Base-by-base conservation (phyloP, 2,113 vertebrate species). In the Athene cunicularia region DNA sequence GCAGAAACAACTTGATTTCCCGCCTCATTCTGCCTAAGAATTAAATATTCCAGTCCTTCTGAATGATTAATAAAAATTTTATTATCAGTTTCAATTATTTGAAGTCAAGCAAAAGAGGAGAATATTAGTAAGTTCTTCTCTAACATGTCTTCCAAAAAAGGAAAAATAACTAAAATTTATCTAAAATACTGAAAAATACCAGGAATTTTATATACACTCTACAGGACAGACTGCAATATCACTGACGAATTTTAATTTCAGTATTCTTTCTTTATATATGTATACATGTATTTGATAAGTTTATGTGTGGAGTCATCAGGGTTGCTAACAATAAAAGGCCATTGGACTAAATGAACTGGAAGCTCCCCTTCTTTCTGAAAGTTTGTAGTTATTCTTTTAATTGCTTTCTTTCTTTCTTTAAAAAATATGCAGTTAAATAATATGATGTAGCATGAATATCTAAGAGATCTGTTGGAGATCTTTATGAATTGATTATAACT, bases 11-110 rank as follows among this genome's bases (percentile, higher is more conserved):
- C 47, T 95, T 92, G 59, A 93, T 21, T 97, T 97, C 74, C 32
- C 96, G 37, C 3, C 9, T 91, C 59, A 80, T 83, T 60, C 59
- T 93, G 24, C 87, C 79, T 91, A 90, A 70, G 43, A 97, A 56
- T 93, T 94, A 95, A 92, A 70, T 72, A 85, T 76, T 77, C 24
- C 21, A 88, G 60, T 91, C 24, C 50, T 92, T 95, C 60, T 71
- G 24, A 96, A 95, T 33, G 26, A 96, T 90, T 90, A 94, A 94
- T 94, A 45, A 4, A 11, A 64, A 84, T 90, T 90, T 94, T 96
- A 68, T 88, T 94, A 53, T 23, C 18, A 88, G 91, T 19, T 83
- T 93, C 81, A 74, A 30, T 86, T 84, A 28, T 97, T 81, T 45
- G 76, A 68, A 76, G 73, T 59, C n/a, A 88, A 88, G 14, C 2